phyloP scores from a whole-genome alignment of 2,888 invertebrate species.

The Xylophagus ater region DNA sequence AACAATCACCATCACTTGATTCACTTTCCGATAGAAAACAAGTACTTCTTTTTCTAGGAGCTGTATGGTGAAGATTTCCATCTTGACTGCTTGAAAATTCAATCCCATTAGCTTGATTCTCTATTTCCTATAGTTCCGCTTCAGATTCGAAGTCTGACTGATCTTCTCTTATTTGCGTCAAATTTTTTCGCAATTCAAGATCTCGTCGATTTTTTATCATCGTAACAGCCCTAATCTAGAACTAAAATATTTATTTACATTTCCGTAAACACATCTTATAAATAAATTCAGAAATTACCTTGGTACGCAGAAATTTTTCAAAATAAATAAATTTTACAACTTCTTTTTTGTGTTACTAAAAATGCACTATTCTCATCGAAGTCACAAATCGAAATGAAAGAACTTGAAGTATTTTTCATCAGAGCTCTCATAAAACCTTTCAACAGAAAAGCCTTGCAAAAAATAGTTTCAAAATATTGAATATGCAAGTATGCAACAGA shows the following conservation, averaged over 20 bases:
- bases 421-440: too few species aligned
- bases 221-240: constrained; percentile 3
- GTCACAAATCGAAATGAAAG: too few species aligned
- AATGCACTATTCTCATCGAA: too few species aligned
- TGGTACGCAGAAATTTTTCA: constrained; percentile 3
- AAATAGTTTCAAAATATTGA: too few species aligned
- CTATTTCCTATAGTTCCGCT: constrained; percentile 1
- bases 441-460: too few species aligned
- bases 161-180: constrained; percentile 4
- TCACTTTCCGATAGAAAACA: constrained; percentile 7
- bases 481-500: too few species aligned
- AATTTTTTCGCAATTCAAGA: constrained; percentile 4
- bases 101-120: constrained; percentile 6
- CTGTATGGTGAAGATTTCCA: constrained; percentile 7
- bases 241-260: constrained; percentile 5
- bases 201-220: constrained; percentile 5
- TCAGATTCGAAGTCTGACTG: constrained; percentile 4
- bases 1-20: constrained; percentile 4
- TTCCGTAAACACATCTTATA: constrained; percentile 3
- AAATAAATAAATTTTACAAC: constrained; percentile 1
- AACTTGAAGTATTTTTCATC: too few species aligned
- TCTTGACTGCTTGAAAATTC: constrained; percentile 10
- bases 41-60: constrained; percentile 7
- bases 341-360: too few species aligned
- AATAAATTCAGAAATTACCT: constrained; percentile 1